phyloP scores from a whole-genome alignment of 2,797 vertebrate genomes.

The Alcedo quadribrachys region DNA sequence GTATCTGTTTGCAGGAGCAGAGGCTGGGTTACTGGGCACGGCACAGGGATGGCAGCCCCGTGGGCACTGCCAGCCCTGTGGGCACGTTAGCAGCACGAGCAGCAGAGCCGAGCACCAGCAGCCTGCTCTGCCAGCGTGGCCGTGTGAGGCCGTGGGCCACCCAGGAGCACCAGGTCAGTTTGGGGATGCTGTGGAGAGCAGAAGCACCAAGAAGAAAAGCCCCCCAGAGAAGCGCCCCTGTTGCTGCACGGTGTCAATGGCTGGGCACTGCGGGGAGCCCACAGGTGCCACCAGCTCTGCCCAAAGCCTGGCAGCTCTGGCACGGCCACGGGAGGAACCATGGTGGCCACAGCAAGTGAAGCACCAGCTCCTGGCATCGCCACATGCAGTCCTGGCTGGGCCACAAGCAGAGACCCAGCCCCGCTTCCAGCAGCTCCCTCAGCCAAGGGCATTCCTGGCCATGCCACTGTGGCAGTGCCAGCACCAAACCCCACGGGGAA shows the following conservation, averaged over 20 bases:
- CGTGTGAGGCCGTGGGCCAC: rapidly evolving
- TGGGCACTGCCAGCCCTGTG: rapidly evolving
- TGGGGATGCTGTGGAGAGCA: neutral
- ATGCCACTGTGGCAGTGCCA: neutral
- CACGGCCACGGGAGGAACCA: rapidly evolving
- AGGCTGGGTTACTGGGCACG: rapidly evolving
- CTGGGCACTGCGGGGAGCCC: rapidly evolving
- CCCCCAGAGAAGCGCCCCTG: rapidly evolving
- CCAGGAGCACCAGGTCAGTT: rapidly evolving
- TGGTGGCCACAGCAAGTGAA: neutral
- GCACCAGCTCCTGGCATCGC: neutral
- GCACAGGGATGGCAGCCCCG: rapidly evolving
- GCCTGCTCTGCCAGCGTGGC: rapidly evolving
- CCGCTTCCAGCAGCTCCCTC: neutral
- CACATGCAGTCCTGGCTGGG: neutral
- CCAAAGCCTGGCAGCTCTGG: neutral
- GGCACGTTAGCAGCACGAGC: rapidly evolving
- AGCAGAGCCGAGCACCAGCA: neutral
- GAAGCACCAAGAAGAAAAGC: neutral
- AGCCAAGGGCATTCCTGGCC: neutral
- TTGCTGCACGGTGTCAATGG: rapidly evolving
- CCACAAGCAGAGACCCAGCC: neutral
- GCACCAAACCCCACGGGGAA: neutral
- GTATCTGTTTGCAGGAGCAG: constrained; percentile 82
- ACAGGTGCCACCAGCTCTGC: rapidly evolving